phyloP scores from a whole-genome alignment of 2,113 vertebrate genomes.

The Corythornis madagascariensis region DNA sequence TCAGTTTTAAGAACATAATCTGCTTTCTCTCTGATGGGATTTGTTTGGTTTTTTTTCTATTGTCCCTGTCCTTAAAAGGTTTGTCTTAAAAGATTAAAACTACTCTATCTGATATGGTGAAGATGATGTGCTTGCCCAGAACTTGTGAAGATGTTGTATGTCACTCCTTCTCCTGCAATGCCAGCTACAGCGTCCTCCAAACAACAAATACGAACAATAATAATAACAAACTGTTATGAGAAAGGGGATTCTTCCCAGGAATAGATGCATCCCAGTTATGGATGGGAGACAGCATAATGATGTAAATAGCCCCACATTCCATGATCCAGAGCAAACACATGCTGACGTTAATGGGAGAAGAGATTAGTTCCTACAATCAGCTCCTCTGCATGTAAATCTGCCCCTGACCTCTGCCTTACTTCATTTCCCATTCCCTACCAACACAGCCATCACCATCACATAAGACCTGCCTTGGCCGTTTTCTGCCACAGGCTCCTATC shows the following conservation, averaged over 20 bases:
- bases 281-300: background rate
- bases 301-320: constrained; percentile 40
- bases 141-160: background rate
- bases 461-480: no score
- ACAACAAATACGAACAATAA: background rate
- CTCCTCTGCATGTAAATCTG: background rate
- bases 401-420: constrained; percentile 32
- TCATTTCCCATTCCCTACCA: background rate
- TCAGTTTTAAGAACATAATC: background rate
- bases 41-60: background rate
- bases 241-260: background rate
- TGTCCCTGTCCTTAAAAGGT: background rate
- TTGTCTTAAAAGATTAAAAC: background rate
- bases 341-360: constrained; percentile 47
- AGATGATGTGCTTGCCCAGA: background rate
- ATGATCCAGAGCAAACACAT: constrained; percentile 32
- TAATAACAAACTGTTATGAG: background rate
- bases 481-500: no score
- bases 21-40: background rate
- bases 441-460: no score
- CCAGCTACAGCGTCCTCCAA: background rate
- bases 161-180: background rate
- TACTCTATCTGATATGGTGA: background rate
- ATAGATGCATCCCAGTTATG: background rate
- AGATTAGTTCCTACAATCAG: constrained; percentile 38